phyloP scores from a whole-genome alignment of 2,888 invertebrate genomes.

The Drosophila mimica region DNA sequence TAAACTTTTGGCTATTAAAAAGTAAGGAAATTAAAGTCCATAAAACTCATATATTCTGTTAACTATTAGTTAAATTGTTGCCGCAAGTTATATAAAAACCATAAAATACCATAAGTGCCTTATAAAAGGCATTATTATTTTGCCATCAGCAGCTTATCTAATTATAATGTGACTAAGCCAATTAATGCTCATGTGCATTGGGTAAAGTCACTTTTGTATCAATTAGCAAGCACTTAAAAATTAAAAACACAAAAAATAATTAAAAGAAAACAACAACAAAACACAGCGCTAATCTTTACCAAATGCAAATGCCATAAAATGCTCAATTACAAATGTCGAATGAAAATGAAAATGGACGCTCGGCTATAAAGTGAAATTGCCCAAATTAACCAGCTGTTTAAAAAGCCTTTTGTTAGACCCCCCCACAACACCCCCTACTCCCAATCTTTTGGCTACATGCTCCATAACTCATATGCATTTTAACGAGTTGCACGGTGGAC shows the following conservation, averaged over 20 bases:
- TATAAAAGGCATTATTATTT: neutral
- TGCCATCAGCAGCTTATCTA: conserved; percentile 4
- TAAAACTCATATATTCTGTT: neutral
- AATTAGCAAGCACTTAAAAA: conserved; percentile 62
- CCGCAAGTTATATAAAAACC: neutral
- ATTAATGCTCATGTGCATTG: conserved; percentile 9
- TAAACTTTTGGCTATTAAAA: neutral
- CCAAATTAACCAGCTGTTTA: conserved; percentile 67
- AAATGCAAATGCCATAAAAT: conserved; percentile 40
- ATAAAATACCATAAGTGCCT: neutral
- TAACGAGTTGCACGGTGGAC: conserved; percentile 23
- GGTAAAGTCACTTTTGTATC: conserved; percentile 42
- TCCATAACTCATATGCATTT: conserved; percentile 63
- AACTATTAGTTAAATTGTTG: neutral
- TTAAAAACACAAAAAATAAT: conserved; percentile 4
- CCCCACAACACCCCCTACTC: neutral
- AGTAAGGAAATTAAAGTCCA: neutral
- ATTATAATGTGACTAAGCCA: conserved; percentile 16
- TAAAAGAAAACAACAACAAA: conserved; percentile 4
- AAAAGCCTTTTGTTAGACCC: conserved; percentile 15
- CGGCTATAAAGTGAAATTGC: conserved; percentile 63
- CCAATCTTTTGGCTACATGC: conserved; percentile 6
- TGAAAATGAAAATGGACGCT: conserved; percentile 47
- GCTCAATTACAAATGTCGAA: conserved; percentile 42
- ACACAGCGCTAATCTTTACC: conserved; percentile 12